A percentile compares a stretch with the other conserved stretches of the same genome.
Evolutionary conservation across 2,888 invertebrate genomes (phyloP).

Genomic region (Pecten maximus): DNA sequence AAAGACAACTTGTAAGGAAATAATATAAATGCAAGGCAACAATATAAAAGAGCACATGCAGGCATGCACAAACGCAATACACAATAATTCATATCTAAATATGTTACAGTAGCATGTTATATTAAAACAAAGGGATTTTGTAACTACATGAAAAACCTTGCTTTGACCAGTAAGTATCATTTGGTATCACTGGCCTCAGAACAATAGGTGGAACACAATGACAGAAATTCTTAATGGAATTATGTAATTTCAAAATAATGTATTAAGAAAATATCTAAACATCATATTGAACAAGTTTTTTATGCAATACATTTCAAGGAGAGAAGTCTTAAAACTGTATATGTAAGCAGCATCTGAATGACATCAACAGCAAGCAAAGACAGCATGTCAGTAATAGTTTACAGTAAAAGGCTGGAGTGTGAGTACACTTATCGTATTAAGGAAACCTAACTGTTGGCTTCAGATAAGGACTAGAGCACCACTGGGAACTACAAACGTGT

Average conservation of each 20-base stretch:
- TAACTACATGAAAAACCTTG: background rate
- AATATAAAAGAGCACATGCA: constrained; percentile 36
- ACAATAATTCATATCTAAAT: background rate
- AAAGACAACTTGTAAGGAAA: constrained; percentile 21
- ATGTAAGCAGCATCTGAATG: background rate
- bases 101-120: background rate
- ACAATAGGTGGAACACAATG: background rate
- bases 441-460: background rate
- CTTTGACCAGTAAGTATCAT: background rate
- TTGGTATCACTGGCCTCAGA: background rate
- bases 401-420: background rate
- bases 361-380: background rate
- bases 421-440: background rate
- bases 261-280: background rate
- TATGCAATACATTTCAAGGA: too few relatives aligned
- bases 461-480: background rate
- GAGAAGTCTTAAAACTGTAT: background rate
- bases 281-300: background rate
- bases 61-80: background rate
- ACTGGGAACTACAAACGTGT: background rate
- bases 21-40: constrained; percentile 37
- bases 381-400: background rate
- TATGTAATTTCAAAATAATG: background rate
- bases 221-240: background rate
- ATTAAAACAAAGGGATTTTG: background rate